Evolutionary conservation across 2,113 vertebrate genomes (phyloP).

Genomic region (Naja naja): DNA sequence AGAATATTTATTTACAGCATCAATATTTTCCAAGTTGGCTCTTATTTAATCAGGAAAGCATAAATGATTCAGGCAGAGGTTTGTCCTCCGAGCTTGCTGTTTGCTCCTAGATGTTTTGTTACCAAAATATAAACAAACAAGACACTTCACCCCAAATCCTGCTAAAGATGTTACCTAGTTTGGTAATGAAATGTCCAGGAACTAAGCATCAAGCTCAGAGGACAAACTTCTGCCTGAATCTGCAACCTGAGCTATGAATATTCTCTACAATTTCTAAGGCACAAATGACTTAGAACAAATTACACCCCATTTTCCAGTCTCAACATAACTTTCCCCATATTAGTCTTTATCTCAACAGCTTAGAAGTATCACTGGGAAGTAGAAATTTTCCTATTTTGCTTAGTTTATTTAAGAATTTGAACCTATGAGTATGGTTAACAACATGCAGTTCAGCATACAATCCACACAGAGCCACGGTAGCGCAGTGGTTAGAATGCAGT

Average conservation of each 20-base stretch:
- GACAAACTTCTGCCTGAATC: background rate
- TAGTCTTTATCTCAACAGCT: background rate
- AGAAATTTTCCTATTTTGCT: background rate
- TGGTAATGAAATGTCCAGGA: background rate
- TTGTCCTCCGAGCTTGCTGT: background rate
- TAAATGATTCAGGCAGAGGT: background rate
- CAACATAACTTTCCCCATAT: background rate
- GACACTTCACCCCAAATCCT: background rate
- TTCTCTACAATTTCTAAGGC: background rate
- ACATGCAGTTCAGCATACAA: background rate
- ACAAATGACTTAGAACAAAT: background rate
- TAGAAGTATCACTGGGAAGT: background rate
- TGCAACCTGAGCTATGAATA: background rate
- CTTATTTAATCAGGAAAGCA: background rate
- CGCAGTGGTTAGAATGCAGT: no score
- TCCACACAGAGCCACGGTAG: background rate
- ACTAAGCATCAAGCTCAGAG: background rate
- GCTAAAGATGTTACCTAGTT: background rate
- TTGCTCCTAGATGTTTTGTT: background rate
- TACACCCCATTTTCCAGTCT: background rate
- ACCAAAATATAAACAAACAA: background rate
- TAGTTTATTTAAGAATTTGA: background rate
- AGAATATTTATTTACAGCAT: background rate
- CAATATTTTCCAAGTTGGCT: background rate
- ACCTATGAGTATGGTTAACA: accelerated